A percentile compares a stretch with the other conserved stretches of the same genome.
Evolutionary conservation across 2,888 invertebrate species (phyloP).

Genomic region (Slavum lentiscoides): DNA sequence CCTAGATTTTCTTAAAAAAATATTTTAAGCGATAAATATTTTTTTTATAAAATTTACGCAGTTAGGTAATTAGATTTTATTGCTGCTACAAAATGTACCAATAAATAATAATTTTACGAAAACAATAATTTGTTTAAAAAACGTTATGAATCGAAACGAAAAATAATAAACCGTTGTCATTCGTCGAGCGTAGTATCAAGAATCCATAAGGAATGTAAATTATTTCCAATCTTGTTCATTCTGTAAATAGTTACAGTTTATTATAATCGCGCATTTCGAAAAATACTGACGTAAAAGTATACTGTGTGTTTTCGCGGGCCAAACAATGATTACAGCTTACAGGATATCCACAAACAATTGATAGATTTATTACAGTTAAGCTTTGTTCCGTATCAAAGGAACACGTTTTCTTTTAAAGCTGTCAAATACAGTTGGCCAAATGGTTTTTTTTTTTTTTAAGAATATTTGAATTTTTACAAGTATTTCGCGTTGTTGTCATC

Average conservation of each 20-base stretch:
- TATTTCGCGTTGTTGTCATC: no score
- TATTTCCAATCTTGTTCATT: slow-evolving; percentile 16
- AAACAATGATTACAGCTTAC: slow-evolving; percentile 33
- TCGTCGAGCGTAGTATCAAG: no score
- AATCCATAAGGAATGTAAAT: background rate
- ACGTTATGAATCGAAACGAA: no score
- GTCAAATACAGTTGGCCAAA: background rate
- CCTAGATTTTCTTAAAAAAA: no score
- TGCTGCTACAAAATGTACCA: no score
- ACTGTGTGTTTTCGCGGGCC: background rate
- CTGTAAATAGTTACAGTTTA: slow-evolving; percentile 17
- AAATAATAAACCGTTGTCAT: no score
- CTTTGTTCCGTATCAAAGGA: slow-evolving; percentile 27
- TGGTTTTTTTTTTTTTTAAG: background rate
- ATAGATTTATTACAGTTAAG: slow-evolving; percentile 38
- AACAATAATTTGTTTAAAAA: no score
- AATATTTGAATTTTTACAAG: no score
- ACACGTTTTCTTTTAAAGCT: slow-evolving; percentile 25
- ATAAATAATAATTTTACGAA: no score
- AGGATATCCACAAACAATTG: slow-evolving; percentile 2
- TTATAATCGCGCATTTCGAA: background rate
- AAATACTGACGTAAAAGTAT: slow-evolving; percentile 4
- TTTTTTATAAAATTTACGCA: no score
- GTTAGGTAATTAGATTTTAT: no score
- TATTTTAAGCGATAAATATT: no score